Evolutionary conservation across 2,113 vertebrate species (phyloP), one percentile per base, ranked within the genome.

Genomic region (Beaufortia kweichowensis): DNA sequence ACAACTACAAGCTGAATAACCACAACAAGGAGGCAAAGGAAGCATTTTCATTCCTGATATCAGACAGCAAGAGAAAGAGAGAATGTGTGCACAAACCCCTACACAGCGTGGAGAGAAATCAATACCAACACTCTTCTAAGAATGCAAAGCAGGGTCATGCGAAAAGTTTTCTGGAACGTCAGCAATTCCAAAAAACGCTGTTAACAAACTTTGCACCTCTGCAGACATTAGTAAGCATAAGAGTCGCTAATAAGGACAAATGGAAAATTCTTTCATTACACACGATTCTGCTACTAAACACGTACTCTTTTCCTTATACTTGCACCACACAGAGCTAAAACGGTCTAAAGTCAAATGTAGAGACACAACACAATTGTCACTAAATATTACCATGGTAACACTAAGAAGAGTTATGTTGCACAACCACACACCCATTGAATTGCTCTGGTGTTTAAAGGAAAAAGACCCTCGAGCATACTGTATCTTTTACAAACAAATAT

Each of bases 311-410:
- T n/a, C n/a, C n/a, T n/a, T n/a, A n/a, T n/a, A 11, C 31, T 60
- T 15, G 35, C 6, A 72, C 28, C 66, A 77, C 43, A 12, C 15
- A 71, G 35, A 56, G 33, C 62, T 78, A 57, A 78, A 67, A 73
- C 76, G 65, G 70, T 72, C 65, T 8, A 64, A 48, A 24, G 53
- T 78, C 69, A 83, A 61, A 86, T 84, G 84, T 80, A 60, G 60
- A 66, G 72, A 70, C 33, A 80, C 57, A 83, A 81, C 75, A 46
- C 76, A n/a, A n/a, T n/a, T 84, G 55, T n/a, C n/a, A n/a, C n/a
- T n/a, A 87, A 84, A 77, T 85, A 86, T 81, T 82, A 83, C 83
- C 70, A 76, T n/a, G 6, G 62, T 85, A 48, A 39, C 88, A 86
- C 90, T 84, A 83, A 57, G 55, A 41, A 83, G 74, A 85, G 82